A percentile compares a stretch with the other conserved stretches of the same genome.
Conservation (phyloP, 2,797 vertebrate species). For the Coregonus ussuriensis region DNA sequence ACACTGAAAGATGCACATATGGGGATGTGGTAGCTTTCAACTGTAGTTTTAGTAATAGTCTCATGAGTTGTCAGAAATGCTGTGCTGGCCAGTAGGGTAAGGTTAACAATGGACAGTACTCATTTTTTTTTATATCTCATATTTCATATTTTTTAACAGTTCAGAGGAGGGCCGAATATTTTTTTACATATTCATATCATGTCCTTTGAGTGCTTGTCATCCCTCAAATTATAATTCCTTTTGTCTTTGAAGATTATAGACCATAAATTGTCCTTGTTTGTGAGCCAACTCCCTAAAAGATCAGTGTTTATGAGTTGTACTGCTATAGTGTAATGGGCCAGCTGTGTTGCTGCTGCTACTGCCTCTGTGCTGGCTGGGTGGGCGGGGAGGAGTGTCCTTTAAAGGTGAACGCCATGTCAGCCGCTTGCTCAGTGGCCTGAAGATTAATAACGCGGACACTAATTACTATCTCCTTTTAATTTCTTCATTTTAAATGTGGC, state of each 20-base stretch:
- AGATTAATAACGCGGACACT: slow-evolving; percentile 68
- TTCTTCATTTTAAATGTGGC: slow-evolving; percentile 58
- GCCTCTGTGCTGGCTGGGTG: too few species aligned
- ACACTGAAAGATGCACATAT: slow-evolving; percentile 20
- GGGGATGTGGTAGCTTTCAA: not conserved
- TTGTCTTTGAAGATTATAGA: slow-evolving; percentile 80
- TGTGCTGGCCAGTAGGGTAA: not conserved
- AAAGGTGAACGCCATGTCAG: slow-evolving; percentile 71
- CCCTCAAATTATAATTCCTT: slow-evolving; percentile 75
- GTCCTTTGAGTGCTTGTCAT: slow-evolving; percentile 73
- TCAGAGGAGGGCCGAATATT: slow-evolving; percentile 38
- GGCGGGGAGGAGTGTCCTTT: slow-evolving; percentile 57
- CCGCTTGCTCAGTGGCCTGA: slow-evolving; percentile 50
- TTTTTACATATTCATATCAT: slow-evolving; percentile 75
- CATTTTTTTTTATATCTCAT: not conserved
- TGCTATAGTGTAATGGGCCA: slow-evolving; percentile 64
- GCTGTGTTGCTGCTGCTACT: slow-evolving; percentile 38
- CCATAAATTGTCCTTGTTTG: slow-evolving; percentile 81
- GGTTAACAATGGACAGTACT: not conserved
- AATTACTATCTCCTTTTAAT: slow-evolving; percentile 73
- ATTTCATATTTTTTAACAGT: not conserved
- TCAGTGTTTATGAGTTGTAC: slow-evolving; percentile 73
- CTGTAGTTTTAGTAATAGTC: not conserved
- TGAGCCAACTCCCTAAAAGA: slow-evolving; percentile 72
- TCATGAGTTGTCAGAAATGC: not conserved